Evolutionary conservation across 2,113 vertebrate genomes (phyloP), one percentile per base, ranked within the genome.

Genomic region (Capreolus pygargus): DNA sequence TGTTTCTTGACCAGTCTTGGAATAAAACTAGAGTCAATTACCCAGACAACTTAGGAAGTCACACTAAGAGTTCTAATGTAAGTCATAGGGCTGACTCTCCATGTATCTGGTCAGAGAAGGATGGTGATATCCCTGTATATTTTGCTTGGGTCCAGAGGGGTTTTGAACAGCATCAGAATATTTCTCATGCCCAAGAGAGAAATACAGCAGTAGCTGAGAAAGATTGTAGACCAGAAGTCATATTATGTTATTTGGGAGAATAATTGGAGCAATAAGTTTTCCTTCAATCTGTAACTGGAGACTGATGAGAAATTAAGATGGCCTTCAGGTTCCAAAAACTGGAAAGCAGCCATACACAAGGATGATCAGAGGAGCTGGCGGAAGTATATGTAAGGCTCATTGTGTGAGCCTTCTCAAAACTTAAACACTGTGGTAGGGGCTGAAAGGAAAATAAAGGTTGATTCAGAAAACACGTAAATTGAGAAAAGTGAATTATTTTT

Each of bases 401-500:
- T 28, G 10, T n/a, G n/a, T 79, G 52, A 94, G 3, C 27, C 60
- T 78, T 81, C 13, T 17, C 50, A 27, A 50, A 85, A 67, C 54
- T 9, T 28, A 17, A 57, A 64, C 33, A 21, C 16, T 10, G 58
- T n/a, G 12, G 21, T 10, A 47, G 28, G 28, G 15, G 5, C 43
- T 70, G 14, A 58, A 78, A 64, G 60, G 17, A 6, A 89, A 91
- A 45, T 64, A 47, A 19, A 93, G 82, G 21, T 25, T 85, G 30
- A 81, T 39, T 76, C 10, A 45, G 45, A 78, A 91, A 89, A 88
- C 47, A n/a, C 36, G 17, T 52, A 50, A 83, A 54, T 55, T 78
- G 33, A 96, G 83, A 88, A 96, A 95, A 91, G 4, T 58, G 83
- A 88, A 33, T 87, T 79, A 7, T 47, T 76, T 86, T 87, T 79